Base-by-base conservation (phyloP, 2,888 invertebrate genomes). In the Merodon equestris region DNA sequence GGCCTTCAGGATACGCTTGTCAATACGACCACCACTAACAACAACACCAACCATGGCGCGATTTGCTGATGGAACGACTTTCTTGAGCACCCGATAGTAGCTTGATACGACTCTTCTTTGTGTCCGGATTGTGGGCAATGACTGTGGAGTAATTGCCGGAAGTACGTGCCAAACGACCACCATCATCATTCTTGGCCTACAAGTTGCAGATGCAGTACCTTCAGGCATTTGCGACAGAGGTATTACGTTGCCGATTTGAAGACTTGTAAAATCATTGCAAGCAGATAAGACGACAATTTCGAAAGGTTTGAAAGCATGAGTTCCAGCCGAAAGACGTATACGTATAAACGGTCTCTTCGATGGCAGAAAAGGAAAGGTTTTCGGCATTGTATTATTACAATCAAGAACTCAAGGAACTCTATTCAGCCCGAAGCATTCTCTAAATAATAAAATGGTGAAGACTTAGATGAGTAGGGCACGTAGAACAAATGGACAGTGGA, bases 11-110 rank as follows among this genome's bases (percentile, higher is more conserved):
- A 98, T 96, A 27, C 99, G 99, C 90, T 99, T 99, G 92, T 99
- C 99, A 86, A 99, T 98, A 93, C 99, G 95, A 85, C 99, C 99
- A 90, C 99, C 99, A 83, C 99, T 99, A 85, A 99, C 98, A 83
- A 99, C 98, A 87, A 99, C 97, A 85, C 96, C 99, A 90, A 99
- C 97, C 98, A 99, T 99, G 84, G 99, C 99, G 89, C 99, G 94
- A 91, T 99, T 99, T 87, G 95, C 94, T n/a, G 99, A 99, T 70
- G 98, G 97, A 85, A 99, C 93, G 42, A 99, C 96, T 92, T 99
- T 99, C 91, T 99, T 99, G 17, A n/a, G 98, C 96, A 77, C 99
- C 99, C 42, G 99, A 99, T 50, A 99, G 99, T 83, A 99, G 91
- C 91, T 99, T 99, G 34, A 99, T 97, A 86, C 99, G 93, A 38